Percentiles rank a stretch among this genome's conserved stretches.
Evolutionary conservation across 2,113 vertebrate species (phyloP).

Genomic region (Pachypanchax playfairii): DNA sequence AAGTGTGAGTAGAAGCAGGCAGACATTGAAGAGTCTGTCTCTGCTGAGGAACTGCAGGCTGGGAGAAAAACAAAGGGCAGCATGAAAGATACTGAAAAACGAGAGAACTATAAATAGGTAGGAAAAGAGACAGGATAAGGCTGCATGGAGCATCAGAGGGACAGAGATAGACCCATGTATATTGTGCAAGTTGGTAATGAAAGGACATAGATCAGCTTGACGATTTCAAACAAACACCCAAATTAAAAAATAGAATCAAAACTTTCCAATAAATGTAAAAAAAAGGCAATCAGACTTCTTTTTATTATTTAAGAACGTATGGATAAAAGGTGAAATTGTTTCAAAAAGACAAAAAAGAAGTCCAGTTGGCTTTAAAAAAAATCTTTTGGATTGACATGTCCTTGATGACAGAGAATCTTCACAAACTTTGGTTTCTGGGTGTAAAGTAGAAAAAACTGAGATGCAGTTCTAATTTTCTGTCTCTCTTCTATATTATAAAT

Average conservation of each 20-base stretch:
- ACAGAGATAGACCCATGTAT: constrained; percentile 21
- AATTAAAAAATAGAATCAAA: constrained; percentile 8
- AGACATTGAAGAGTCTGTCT: background rate
- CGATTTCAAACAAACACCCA: background rate
- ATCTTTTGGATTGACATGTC: too few species aligned
- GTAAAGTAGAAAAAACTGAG: background rate
- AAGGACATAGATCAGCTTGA: constrained; percentile 57
- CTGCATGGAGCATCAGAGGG: constrained; percentile 32
- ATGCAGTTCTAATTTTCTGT: background rate
- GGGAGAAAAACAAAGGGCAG: constrained; percentile 16
- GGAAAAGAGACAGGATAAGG: constrained; percentile 10
- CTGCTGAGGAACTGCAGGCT: constrained; percentile 32
- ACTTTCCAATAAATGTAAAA: too few species aligned
- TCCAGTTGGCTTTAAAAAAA: too few species aligned
- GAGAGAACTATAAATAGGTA: constrained; percentile 11
- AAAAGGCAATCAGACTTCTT: too few species aligned
- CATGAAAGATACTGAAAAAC: constrained; percentile 19
- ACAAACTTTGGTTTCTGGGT: background rate
- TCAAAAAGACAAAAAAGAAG: too few species aligned
- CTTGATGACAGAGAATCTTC: too few species aligned
- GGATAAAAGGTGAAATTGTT: too few species aligned
- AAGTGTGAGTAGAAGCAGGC: background rate
- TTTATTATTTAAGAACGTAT: too few species aligned
- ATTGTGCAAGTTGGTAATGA: constrained; percentile 52
- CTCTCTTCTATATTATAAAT: constrained; percentile 2